Evolutionary conservation across 2,888 invertebrate genomes (phyloP).

Genomic region (Athalia cordata): DNA sequence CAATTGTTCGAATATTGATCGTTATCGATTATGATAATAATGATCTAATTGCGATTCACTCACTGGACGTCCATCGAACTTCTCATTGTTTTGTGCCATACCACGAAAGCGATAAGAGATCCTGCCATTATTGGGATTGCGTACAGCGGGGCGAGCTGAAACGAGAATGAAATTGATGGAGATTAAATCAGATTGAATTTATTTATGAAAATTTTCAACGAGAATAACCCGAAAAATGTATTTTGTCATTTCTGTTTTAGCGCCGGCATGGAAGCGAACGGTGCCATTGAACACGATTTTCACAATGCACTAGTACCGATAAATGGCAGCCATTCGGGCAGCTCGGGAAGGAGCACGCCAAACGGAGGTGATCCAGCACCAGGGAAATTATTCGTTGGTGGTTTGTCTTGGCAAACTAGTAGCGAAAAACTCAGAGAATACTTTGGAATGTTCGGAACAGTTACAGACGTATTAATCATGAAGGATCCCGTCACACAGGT

Average conservation of each 20-base stretch:
- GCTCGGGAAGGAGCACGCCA: conserved; percentile 86
- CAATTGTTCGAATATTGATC: no score
- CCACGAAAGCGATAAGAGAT: conserved; percentile 54
- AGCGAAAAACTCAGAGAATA: conserved; percentile 94
- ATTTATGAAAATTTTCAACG: conserved; percentile 13
- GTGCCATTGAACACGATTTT: conserved; percentile 75
- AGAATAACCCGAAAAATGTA: conserved; percentile 19
- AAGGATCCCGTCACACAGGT: conserved; percentile 96
- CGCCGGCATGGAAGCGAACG: conserved; percentile 76
- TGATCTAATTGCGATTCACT: conserved; percentile 51
- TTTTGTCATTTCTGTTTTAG: conserved; percentile 67
- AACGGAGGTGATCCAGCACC: conserved; percentile 84
- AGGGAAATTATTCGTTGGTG: conserved; percentile 92
- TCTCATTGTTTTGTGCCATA: conserved; percentile 59
- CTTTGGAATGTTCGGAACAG: conserved; percentile 93
- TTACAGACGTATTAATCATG: conserved; percentile 94
- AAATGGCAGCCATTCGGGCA: conserved; percentile 77
- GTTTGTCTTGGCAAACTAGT: conserved; percentile 95
- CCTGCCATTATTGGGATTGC: conserved; percentile 56
- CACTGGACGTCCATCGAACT: conserved; percentile 70
- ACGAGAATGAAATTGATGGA: not conserved
- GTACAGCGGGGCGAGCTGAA: conserved; percentile 59
- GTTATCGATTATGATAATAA: not conserved
- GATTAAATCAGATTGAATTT: not conserved
- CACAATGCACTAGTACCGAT: conserved; percentile 72